These are phyloP conservation scores for Oxygymnocypris stewartii DNA, from an alignment of 2,113 vertebrate genomes.

Conservation along the genomic window DNA sequence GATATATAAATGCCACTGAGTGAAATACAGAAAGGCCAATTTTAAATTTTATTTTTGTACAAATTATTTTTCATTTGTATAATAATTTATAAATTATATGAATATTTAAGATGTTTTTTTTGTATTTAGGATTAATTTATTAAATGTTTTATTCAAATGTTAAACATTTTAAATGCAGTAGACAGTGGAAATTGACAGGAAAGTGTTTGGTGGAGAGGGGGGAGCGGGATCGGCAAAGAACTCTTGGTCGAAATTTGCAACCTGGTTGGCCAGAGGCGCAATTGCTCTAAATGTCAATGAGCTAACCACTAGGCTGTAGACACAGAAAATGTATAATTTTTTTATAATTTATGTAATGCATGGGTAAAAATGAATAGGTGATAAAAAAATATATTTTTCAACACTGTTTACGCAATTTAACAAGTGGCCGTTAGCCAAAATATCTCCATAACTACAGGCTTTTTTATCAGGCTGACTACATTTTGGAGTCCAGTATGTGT, in stretches of 20 bases:
- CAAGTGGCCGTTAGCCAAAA: background rate
- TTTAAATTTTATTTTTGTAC: background rate
- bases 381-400: background rate
- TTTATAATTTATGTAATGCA: background rate
- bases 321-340: no score
- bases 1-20: conserved; percentile 48
- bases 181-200: no score
- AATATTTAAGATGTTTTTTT: background rate
- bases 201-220: no score
- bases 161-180: no score
- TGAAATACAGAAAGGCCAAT: conserved; percentile 6
- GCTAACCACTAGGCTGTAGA: no score
- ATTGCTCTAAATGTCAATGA: no score
- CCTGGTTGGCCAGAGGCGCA: no score
- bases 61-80: background rate
- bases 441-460: background rate
- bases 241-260: no score
- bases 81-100: background rate
- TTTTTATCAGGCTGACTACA: background rate
- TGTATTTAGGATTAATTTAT: background rate
- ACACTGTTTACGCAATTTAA: background rate
- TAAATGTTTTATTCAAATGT: background rate
- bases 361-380: background rate
- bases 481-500: background rate
- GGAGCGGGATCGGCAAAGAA: no score